phyloP scores from a whole-genome alignment of 2,888 invertebrate genomes.

The Masnerella sp. region DNA sequence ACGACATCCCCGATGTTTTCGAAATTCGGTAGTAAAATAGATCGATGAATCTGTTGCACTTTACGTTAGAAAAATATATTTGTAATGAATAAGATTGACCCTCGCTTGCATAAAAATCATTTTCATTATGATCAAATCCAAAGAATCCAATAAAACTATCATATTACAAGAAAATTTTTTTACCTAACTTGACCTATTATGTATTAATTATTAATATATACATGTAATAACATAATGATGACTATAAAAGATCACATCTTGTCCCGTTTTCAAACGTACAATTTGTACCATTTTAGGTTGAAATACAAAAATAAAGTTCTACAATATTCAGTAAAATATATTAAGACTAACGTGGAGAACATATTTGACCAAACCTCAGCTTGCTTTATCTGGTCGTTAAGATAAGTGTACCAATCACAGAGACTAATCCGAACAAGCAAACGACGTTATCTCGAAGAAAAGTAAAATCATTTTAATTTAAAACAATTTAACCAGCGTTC shows the following conservation, averaged over 20 bases:
- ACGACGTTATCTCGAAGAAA: too few species aligned
- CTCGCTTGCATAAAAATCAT: constrained; percentile 15
- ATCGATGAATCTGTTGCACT: not conserved
- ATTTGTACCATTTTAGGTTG: constrained; percentile 12
- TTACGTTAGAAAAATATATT: constrained; percentile 22
- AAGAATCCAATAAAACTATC: not conserved
- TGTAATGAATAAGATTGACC: not conserved
- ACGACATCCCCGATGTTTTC: not conserved
- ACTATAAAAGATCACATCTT: constrained; percentile 10
- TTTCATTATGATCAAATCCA: not conserved
- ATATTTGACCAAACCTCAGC: not conserved
- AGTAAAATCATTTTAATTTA: too few species aligned
- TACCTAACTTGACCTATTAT: too few species aligned
- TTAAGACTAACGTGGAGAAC: constrained; percentile 8
- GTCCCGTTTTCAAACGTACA: constrained; percentile 2
- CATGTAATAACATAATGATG: constrained; percentile 9
- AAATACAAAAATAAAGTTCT: constrained; percentile 16
- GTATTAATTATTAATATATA: too few species aligned
- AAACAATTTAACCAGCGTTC: too few species aligned
- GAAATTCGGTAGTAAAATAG: constrained; percentile 19
- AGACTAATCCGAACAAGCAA: too few species aligned
- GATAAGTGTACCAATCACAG: too few species aligned
- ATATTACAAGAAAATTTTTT: too few species aligned
- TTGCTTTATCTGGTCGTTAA: too few species aligned
- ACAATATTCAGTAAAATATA: constrained; percentile 7